A percentile compares a stretch with the other conserved stretches of the same genome.
Conservation (phyloP, 2,797 vertebrate species). For the Eulemur albifrons region DNA sequence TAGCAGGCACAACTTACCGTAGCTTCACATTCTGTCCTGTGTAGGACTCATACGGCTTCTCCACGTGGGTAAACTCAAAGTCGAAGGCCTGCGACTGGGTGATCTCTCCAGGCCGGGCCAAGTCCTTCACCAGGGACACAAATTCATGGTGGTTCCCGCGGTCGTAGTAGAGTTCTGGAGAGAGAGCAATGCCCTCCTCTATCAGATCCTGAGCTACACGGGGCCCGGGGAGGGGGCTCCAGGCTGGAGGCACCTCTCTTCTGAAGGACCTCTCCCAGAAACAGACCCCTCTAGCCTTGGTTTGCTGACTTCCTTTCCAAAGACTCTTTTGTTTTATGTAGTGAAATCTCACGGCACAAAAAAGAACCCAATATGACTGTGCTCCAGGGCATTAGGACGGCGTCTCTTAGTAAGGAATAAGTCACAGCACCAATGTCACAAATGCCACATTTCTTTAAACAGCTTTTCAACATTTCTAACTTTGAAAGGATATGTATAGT, state of each 20-base stretch:
- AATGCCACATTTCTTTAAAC: neutral
- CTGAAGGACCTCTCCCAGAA: neutral
- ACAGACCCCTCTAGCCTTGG: neutral
- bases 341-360: neutral
- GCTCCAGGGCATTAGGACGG: neutral
- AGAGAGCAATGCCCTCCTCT: slow-evolving; percentile 16
- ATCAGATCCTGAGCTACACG: accelerated
- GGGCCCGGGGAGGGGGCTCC: neutral
- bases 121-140: slow-evolving; percentile 97
- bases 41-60: slow-evolving; percentile 98
- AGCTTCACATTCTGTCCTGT: slow-evolving; percentile 99
- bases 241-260: neutral
- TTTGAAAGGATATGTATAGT: neutral
- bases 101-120: slow-evolving; percentile 96
- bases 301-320: neutral
- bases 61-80: slow-evolving; percentile 99
- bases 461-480: neutral
- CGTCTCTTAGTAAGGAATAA: neutral
- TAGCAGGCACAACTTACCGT: slow-evolving; percentile 85
- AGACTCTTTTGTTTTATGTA: neutral
- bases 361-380: neutral
- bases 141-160: slow-evolving; percentile 99
- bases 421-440: neutral
- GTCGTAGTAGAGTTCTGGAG: slow-evolving; percentile 96
- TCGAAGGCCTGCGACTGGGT: slow-evolving; percentile 97